These are phyloP conservation scores for Procavia capensis DNA, from an alignment of 2,113 vertebrate species.

Conservation along the genomic window DNA sequence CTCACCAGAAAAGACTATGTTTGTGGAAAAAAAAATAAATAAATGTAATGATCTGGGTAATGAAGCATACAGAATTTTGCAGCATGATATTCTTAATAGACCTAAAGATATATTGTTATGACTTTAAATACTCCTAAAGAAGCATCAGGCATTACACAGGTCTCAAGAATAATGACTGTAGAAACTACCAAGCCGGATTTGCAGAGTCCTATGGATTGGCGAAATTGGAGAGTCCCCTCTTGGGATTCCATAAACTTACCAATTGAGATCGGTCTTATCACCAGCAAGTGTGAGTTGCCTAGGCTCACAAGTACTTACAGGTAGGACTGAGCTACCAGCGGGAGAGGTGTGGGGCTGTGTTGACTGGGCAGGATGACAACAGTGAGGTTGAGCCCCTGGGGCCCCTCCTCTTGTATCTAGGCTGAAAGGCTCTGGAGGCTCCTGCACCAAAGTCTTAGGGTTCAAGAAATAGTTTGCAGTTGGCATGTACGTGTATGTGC, in stretches of 20 bases:
- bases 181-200: background rate
- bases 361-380: background rate
- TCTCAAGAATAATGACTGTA: background rate
- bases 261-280: accelerated
- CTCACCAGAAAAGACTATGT: background rate
- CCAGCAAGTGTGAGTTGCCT: accelerated
- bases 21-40: too few relatives aligned
- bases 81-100: background rate
- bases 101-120: background rate
- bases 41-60: accelerated
- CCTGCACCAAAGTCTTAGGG: background rate
- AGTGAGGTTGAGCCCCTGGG: background rate
- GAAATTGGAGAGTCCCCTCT: background rate
- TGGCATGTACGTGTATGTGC: background rate
- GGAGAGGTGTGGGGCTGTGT: accelerated
- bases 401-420: accelerated
- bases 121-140: background rate
- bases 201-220: background rate
- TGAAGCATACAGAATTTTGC: accelerated
- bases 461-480: background rate
- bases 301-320: background rate
- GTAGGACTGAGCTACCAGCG: too few relatives aligned
- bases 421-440: accelerated
- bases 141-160: accelerated
- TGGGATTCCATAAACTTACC: accelerated